Evolutionary conservation across 30 jellyfish, hydroid and myxozoan species (phyloP).

Genomic region (Aurelia coerulea): DNA sequence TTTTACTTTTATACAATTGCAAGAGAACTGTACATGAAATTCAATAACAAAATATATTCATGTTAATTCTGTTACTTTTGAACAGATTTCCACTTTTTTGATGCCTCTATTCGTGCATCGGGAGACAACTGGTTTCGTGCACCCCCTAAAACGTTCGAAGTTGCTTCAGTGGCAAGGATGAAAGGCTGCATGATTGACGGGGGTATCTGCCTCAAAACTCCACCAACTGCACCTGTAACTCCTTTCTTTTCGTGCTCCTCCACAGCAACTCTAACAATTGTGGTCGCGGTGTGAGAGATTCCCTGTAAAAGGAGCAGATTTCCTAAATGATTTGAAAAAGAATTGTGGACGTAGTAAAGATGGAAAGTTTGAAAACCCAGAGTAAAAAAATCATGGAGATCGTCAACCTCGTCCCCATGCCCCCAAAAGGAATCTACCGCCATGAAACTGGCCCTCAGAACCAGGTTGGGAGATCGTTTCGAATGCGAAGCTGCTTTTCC

Average conservation of each 20-base stretch:
- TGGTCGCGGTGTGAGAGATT: conserved; percentile 83
- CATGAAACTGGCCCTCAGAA: too few relatives aligned
- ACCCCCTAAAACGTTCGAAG: conserved; percentile 98
- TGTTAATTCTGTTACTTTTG: not conserved
- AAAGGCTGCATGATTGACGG: conserved; percentile 98
- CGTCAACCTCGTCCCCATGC: too few relatives aligned
- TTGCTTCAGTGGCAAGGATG: conserved; percentile 97
- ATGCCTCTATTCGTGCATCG: conserved; percentile 92
- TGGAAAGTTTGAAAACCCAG: too few relatives aligned
- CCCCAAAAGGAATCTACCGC: too few relatives aligned
- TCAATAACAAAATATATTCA: too few relatives aligned
- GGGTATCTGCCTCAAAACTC: conserved; percentile 98
- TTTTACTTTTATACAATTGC: too few relatives aligned
- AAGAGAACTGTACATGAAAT: too few relatives aligned
- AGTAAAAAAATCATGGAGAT: too few relatives aligned
- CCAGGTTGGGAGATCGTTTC: too few relatives aligned
- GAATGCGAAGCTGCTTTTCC: too few relatives aligned
- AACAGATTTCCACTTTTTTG: conserved; percentile 87
- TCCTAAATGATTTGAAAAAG: not conserved
- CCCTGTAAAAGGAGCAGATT: conserved; percentile 71
- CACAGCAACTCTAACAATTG: conserved; percentile 93
- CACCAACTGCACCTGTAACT: conserved; percentile 99
- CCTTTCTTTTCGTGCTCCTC: conserved; percentile 99
- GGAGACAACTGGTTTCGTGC: conserved; percentile 98
- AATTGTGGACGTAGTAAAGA: not conserved